phyloP scores from a whole-genome alignment of 2,797 vertebrate genomes.

The Orientallactaga sibirica region DNA sequence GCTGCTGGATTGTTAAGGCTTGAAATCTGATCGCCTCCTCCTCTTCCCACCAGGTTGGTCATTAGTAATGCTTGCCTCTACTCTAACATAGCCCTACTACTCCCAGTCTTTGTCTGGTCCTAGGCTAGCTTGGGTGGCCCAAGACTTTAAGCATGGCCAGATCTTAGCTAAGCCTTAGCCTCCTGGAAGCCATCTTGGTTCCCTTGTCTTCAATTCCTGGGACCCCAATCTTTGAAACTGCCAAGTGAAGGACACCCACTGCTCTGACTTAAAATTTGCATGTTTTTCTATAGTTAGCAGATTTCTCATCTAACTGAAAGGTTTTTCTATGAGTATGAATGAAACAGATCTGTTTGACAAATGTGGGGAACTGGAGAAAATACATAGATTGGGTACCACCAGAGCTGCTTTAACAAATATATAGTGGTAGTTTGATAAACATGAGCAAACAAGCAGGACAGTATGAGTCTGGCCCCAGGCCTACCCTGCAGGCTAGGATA shows the following conservation, averaged over 20 bases:
- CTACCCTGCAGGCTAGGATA: background rate
- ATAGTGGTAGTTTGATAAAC: background rate
- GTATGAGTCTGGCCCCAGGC: background rate
- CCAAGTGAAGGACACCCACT: background rate
- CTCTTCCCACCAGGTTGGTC: background rate
- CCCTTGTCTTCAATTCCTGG: background rate
- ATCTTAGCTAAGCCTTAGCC: background rate
- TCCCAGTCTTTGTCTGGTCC: background rate
- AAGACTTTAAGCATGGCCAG: background rate
- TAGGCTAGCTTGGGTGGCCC: background rate
- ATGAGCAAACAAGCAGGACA: background rate
- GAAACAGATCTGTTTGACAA: background rate
- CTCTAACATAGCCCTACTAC: background rate
- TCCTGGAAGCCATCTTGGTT: background rate
- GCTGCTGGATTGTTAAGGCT: background rate
- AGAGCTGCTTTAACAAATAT: background rate
- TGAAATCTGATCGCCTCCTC: background rate
- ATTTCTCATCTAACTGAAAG: background rate
- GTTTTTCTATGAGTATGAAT: background rate
- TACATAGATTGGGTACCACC: background rate
- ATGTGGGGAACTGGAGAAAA: background rate
- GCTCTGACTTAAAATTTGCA: background rate
- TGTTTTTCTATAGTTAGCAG: background rate
- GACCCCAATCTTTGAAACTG: background rate
- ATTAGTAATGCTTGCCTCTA: background rate